phyloP scores from a whole-genome alignment of 2,113 vertebrate species.

The Varanus salvator region DNA sequence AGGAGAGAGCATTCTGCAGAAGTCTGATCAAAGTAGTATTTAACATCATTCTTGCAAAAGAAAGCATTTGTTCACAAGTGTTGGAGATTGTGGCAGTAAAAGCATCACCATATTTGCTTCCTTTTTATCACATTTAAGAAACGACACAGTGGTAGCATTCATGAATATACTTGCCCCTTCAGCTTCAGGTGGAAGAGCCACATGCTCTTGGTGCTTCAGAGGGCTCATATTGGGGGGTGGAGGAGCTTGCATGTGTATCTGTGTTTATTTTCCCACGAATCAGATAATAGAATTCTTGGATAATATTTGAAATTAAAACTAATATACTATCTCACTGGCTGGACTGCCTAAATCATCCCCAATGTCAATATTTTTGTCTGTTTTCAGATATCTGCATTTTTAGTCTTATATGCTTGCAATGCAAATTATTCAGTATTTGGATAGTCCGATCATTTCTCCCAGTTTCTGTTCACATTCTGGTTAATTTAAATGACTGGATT shows the following conservation, averaged over 20 bases:
- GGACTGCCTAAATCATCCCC: conserved; percentile 40
- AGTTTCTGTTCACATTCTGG: conserved; percentile 33
- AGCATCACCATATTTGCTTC: neutral
- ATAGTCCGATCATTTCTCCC: conserved; percentile 35
- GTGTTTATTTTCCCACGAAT: conserved; percentile 39
- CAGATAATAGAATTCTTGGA: conserved; percentile 42
- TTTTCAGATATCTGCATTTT: conserved; percentile 54
- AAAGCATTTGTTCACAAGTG: neutral
- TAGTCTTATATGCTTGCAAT: conserved; percentile 27
- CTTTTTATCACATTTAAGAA: neutral
- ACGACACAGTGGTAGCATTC: neutral
- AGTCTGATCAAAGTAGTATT: neutral
- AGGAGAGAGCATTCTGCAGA: neutral
- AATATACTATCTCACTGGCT: conserved; percentile 36
- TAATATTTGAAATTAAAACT: conserved; percentile 17
- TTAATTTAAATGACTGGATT: conserved; percentile 65
- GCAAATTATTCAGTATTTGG: conserved; percentile 49
- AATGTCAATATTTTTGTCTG: conserved; percentile 45
- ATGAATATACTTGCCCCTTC: neutral
- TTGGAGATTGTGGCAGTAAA: neutral
- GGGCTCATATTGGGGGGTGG: no score
- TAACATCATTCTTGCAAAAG: neutral
- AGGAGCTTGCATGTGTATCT: no score
- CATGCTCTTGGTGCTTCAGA: neutral
- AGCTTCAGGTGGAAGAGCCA: neutral